Base-by-base conservation (phyloP, 2,113 vertebrate genomes). In the Tragelaphus strepsiceros region DNA sequence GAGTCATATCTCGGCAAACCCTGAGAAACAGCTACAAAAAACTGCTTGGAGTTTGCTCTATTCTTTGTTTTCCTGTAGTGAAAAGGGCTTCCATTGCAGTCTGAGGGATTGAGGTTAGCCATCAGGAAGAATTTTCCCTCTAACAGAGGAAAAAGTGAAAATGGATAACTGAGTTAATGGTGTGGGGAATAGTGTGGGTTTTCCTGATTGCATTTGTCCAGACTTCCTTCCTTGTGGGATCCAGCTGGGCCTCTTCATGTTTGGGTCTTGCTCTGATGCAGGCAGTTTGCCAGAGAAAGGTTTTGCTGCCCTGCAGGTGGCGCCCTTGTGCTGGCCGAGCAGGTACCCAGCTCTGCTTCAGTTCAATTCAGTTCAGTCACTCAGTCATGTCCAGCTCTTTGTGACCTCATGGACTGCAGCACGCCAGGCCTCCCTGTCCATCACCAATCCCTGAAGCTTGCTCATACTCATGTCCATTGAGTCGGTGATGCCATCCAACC, bases 291-390 rank as follows among this genome's bases (percentile, higher is more conserved):
- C 3, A 2, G 5, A 43, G 22, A 59, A 49, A 12, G 14, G 10
- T 62, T 30, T 14, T 6, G 12, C 6, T 53, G 62, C 7, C 96
- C 97, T 91, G 96, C 82, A 97, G 97, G 86, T 86, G 98, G 90
- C 78, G 51, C 83, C 81, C 92, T 78, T 35, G 58, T 4, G 64
- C 87, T 32, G 2, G 84, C 32, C 11, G 12, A 32, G 61, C 35
- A 21, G 6, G 19, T 6, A 54, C 21, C 19, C 30, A 0, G 24
- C 35, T 32, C 39, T 32, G 15, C 1, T 2, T 51, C 39, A 2
- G 39, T 8, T 13, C 39, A 3, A 5, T 67, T n/a, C 62, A 67
- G n/a, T 71, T 71, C 64, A 71, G n/a, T 6, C 4, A 0, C 19
- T 71, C 19, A 71, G 67, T 35, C 64, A 4, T 71, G 10, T 39